Percentiles rank a stretch among this genome's conserved stretches.
These are phyloP conservation scores for Agelas oroides DNA, from an alignment of 37 sponge, comb jelly and placozoan genomes.

Conservation along the genomic window DNA sequence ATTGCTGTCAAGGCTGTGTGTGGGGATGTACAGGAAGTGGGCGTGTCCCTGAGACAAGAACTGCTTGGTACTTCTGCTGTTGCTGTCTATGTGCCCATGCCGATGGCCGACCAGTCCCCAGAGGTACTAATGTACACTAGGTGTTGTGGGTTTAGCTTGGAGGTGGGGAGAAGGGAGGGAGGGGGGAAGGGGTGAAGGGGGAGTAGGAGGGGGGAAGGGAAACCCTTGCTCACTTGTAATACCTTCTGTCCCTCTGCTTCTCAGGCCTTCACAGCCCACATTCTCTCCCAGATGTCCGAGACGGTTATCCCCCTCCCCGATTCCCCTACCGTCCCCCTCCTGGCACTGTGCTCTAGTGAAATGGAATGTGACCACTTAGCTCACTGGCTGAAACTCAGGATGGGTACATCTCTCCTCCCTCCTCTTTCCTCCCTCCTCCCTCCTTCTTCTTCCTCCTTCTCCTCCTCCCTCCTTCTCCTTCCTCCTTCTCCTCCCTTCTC, in stretches of 20 bases:
- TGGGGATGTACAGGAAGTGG: too few species aligned
- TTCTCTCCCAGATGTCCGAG: too few species aligned
- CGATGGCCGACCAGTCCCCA: not conserved
- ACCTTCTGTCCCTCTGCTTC: not conserved
- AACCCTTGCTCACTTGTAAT: not conserved
- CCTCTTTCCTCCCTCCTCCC: too few species aligned
- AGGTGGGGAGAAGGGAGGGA: too few species aligned
- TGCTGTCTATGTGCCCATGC: conserved; percentile 9
- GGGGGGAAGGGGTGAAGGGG: too few species aligned
- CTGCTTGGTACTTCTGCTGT: conserved; percentile 10
- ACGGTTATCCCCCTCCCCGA: too few species aligned
- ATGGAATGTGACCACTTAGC: conserved; percentile 31
- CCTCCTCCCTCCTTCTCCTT: not conserved
- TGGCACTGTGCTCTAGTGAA: conserved; percentile 10
- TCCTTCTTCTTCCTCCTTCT: not conserved
- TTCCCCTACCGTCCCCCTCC: conserved; percentile 23
- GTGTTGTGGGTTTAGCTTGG: too few species aligned
- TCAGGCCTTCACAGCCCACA: too few species aligned
- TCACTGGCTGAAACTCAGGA: conserved; percentile 38
- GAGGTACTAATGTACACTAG: too few species aligned
- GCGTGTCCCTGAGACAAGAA: too few species aligned
- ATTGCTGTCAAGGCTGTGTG: too few species aligned
- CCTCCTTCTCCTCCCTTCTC: not conserved
- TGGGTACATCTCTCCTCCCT: conserved; percentile 21
- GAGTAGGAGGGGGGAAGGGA: too few species aligned